Evolutionary conservation across 2,113 vertebrate genomes (phyloP).

Genomic region (Stegastes partitus): DNA sequence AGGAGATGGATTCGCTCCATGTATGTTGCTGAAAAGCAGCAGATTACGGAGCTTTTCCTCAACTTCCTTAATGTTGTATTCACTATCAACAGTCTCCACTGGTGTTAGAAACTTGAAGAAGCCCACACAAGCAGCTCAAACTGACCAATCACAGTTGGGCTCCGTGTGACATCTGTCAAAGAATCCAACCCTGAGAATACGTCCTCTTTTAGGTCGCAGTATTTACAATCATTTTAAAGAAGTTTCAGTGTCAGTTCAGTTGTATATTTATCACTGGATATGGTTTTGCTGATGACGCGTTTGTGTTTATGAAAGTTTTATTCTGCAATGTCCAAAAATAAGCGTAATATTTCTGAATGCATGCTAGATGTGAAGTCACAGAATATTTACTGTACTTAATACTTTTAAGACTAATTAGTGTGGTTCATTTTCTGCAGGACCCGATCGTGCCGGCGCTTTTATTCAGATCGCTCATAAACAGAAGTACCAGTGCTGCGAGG

Average conservation of each 20-base stretch:
- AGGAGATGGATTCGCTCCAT: constrained; percentile 18
- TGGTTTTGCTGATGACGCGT: too few relatives aligned
- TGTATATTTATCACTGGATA: too few relatives aligned
- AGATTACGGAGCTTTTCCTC: constrained; percentile 46
- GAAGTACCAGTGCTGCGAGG: neutral
- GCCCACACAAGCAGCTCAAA: constrained; percentile 44
- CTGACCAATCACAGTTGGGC: neutral
- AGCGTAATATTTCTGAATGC: too few relatives aligned
- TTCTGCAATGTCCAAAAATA: too few relatives aligned
- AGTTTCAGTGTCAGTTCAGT: too few relatives aligned
- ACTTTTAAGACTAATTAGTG: neutral
- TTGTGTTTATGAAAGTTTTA: too few relatives aligned
- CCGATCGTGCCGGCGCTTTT: neutral
- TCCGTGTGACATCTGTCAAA: too few relatives aligned
- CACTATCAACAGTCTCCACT: constrained; percentile 33
- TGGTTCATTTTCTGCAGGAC: neutral
- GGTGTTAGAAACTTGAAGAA: constrained; percentile 5
- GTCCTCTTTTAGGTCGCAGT: too few relatives aligned
- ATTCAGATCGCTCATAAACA: neutral
- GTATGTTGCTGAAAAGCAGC: constrained; percentile 31
- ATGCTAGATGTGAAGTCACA: too few relatives aligned
- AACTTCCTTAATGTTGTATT: constrained; percentile 40
- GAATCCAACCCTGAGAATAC: too few relatives aligned
- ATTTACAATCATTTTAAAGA: too few relatives aligned
- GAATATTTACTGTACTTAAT: too few relatives aligned